Evolutionary conservation across 2,113 vertebrate species (phyloP).

Genomic region (Ammodytes dubius): DNA sequence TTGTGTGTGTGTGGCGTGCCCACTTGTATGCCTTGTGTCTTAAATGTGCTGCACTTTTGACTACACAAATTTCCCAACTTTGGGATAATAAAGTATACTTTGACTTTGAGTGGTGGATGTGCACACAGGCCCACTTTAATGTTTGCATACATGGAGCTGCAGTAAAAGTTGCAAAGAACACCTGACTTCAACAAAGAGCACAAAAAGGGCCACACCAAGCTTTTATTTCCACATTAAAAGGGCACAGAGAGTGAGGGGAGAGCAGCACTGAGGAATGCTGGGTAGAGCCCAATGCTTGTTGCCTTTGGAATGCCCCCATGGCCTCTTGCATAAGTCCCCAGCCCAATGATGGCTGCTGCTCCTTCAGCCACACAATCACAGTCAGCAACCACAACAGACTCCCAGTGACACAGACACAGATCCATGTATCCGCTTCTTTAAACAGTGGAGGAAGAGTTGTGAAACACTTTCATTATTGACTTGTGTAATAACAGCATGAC

Average conservation of each 20-base stretch:
- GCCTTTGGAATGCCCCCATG: conserved; percentile 58
- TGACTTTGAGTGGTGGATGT: conserved; percentile 7
- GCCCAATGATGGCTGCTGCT: conserved; percentile 9
- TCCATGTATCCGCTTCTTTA: neutral
- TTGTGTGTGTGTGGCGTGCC: too few relatives aligned
- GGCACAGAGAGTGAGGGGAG: conserved; percentile 1
- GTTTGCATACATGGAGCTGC: conserved; percentile 8
- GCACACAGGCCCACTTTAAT: neutral
- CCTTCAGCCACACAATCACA: conserved; percentile 15
- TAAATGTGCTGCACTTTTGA: too few relatives aligned
- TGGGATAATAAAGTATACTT: too few relatives aligned
- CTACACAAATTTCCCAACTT: too few relatives aligned
- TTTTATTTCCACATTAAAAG: conserved; percentile 41
- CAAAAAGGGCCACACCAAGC: conserved; percentile 12
- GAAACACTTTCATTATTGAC: conserved; percentile 45
- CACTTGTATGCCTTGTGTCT: too few relatives aligned
- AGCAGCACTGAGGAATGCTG: conserved; percentile 70
- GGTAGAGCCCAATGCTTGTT: conserved; percentile 62
- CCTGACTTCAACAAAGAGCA: conserved; percentile 26
- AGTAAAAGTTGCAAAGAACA: conserved; percentile 30
- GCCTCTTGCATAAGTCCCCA: conserved; percentile 65
- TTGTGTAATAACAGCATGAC: conserved; percentile 25
- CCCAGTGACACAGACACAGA: neutral
- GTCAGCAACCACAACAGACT: conserved; percentile 28
- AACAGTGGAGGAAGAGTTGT: neutral